A percentile compares a stretch with the other conserved stretches of the same genome.
phyloP scores from a whole-genome alignment of 2,113 vertebrate genomes.

The Heterochromis multidens region DNA sequence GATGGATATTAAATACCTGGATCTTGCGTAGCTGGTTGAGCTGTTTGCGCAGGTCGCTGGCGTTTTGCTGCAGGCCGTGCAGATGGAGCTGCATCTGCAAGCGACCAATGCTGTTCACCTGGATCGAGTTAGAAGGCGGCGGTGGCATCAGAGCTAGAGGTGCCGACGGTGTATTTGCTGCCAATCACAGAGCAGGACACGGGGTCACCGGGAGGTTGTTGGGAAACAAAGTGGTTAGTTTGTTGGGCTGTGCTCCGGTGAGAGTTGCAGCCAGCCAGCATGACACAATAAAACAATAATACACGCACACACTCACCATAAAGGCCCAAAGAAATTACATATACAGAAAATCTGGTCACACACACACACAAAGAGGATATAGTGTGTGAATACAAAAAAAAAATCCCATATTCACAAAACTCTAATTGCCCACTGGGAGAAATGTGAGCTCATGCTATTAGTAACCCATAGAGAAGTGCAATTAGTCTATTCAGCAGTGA shows the following conservation, averaged over 20 bases:
- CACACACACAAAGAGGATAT: conserved; percentile 7
- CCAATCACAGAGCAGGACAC: conserved; percentile 63
- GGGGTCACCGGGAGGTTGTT: conserved; percentile 32
- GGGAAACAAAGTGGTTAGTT: conserved; percentile 36
- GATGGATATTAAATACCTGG: conserved; percentile 77
- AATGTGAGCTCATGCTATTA: conserved; percentile 61
- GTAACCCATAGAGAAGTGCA: conserved; percentile 37
- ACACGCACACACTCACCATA: neutral
- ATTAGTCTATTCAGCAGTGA: conserved; percentile 46
- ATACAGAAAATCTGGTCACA: neutral
- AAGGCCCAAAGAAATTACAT: conserved; percentile 16
- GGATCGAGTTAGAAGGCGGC: conserved; percentile 77
- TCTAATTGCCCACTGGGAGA: conserved; percentile 17
- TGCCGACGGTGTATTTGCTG: conserved; percentile 80
- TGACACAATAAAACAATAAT: conserved; percentile 1
- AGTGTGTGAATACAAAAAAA: conserved; percentile 33
- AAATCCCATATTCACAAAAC: conserved; percentile 51
- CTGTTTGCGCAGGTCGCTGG: conserved; percentile 92
- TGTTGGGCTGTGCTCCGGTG: conserved; percentile 5
- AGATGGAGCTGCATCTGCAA: conserved; percentile 96
- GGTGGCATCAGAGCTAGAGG: conserved; percentile 83
- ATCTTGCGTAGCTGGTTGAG: conserved; percentile 88
- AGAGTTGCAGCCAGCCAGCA: conserved; percentile 7
- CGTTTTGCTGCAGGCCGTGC: conserved; percentile 91
- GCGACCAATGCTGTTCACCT: conserved; percentile 80